Conservation (phyloP, 2,113 vertebrate species). For the rabbit (Oryctolagus cuniculus) region mOryCun1.1 NC_091440.1:102861001-102861500, state of each 20-base stretch:
- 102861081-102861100: conserved; percentile 99
- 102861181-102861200: not conserved
- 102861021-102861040: conserved; percentile 94
- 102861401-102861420: conserved; percentile 93
- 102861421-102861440: conserved; percentile 99
- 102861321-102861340: not conserved
- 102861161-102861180: conserved; percentile 92
- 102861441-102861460: conserved; percentile 98
- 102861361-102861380: not conserved
- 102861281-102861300: not conserved
- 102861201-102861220: not conserved
- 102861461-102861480: conserved; percentile 99
- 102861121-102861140: conserved; percentile 99
- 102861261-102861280: not conserved
- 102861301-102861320: not conserved
- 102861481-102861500: not conserved
- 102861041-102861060: conserved; percentile 94
- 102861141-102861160: conserved; percentile 99
- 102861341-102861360: not conserved
- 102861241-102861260: not conserved
- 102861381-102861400: conserved; percentile 22
- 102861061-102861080: conserved; percentile 98
- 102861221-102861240: not conserved
- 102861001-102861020: conserved; percentile 86
- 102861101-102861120: conserved; percentile 99